These are phyloP conservation scores for Epinotia demarniana DNA, from an alignment of 2,888 invertebrate species.

Conservation along the genomic window DNA sequence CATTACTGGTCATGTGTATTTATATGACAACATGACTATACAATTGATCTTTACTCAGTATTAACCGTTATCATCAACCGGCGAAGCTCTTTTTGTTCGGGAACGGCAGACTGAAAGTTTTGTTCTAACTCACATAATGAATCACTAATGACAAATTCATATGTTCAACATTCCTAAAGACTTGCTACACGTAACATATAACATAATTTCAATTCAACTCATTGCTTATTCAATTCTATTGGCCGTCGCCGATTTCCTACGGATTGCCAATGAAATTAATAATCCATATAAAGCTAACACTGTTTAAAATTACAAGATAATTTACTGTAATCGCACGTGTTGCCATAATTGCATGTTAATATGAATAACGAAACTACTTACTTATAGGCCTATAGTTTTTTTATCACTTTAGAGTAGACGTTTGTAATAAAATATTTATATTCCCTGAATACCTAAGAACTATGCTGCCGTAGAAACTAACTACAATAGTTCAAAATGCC, in stretches of 20 bases:
- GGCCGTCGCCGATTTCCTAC: not conserved
- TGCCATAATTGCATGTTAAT: constrained; percentile 25
- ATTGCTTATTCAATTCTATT: constrained; percentile 16
- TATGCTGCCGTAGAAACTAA: not conserved
- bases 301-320: constrained; percentile 37
- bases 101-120: too few species aligned
- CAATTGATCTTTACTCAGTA: too few species aligned
- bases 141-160: not conserved
- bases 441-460: not conserved
- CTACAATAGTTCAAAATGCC: not conserved
- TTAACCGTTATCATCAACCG: too few species aligned
- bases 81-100: too few species aligned
- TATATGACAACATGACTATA: not conserved
- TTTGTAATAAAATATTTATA: not conserved
- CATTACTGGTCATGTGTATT: not conserved
- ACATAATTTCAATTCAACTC: constrained; percentile 5
- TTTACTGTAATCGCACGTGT: constrained; percentile 25
- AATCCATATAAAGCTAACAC: constrained; percentile 26
- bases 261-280: constrained; percentile 16
- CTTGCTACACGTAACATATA: not conserved
- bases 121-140: not conserved
- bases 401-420: not conserved
- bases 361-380: not conserved
- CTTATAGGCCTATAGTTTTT: not conserved
- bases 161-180: not conserved